Evolutionary conservation across 1,140 invertebrate species (phyloP).

Genomic region (Papilio xuthus): DNA sequence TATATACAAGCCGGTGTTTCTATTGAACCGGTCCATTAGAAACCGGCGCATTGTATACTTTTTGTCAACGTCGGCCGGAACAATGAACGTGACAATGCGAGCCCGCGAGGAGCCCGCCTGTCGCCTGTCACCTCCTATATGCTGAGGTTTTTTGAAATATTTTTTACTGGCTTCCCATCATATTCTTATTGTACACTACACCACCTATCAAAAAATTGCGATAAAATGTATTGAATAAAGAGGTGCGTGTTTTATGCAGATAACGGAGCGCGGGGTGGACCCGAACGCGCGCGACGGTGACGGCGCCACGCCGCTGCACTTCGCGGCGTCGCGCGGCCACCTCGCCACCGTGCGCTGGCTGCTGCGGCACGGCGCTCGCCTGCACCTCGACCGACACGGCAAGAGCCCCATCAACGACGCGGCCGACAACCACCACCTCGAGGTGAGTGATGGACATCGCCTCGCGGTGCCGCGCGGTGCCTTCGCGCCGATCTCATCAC

Average conservation of each 20-base stretch:
- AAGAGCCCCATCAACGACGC: slow-evolving; percentile 95
- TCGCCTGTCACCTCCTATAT: too few species aligned
- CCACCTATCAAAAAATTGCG: too few species aligned
- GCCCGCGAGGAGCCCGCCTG: too few species aligned
- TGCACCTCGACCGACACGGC: slow-evolving; percentile 91
- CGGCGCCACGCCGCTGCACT: slow-evolving; percentile 91
- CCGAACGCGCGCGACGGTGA: slow-evolving; percentile 92
- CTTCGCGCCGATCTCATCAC: background rate
- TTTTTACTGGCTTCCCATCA: too few species aligned
- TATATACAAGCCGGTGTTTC: background rate
- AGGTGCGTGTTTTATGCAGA: slow-evolving; percentile 73
- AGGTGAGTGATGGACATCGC: slow-evolving; percentile 82
- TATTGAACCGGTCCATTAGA: background rate
- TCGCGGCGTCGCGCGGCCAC: slow-evolving; percentile 91
- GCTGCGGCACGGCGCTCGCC: slow-evolving; percentile 88
- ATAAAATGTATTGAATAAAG: background rate
- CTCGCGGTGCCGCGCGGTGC: background rate
- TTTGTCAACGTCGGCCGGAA: background rate
- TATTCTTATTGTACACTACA: too few species aligned
- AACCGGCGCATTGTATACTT: slow-evolving; percentile 6
- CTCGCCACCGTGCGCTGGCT: slow-evolving; percentile 91
- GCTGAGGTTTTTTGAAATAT: too few species aligned
- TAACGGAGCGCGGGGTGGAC: slow-evolving; percentile 91
- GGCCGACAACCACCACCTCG: slow-evolving; percentile 93
- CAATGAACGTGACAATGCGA: too few species aligned